Evolutionary conservation across 2,888 invertebrate genomes (phyloP).

Genomic region (Pachymerium ferrugineum): DNA sequence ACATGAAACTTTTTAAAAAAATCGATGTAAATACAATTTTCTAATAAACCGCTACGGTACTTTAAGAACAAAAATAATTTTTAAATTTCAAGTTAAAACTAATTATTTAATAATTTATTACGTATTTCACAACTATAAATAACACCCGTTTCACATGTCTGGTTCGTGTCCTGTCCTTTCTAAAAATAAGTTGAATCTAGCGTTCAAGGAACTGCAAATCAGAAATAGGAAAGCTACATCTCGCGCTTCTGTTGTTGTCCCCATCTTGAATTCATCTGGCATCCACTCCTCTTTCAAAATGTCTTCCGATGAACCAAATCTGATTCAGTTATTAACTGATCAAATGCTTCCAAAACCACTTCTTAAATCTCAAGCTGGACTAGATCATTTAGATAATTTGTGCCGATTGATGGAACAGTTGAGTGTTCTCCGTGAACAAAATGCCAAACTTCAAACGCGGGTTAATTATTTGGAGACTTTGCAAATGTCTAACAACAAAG

Average conservation of each 20-base stretch:
- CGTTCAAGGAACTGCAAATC: background rate
- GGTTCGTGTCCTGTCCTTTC: background rate
- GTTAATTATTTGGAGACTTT: conserved; percentile 68
- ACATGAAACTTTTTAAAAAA: background rate
- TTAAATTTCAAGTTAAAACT: background rate
- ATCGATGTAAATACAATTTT: background rate
- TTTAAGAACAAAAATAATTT: background rate
- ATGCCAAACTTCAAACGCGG: conserved; percentile 60
- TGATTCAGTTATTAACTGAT: background rate
- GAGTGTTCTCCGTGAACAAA: conserved; percentile 64
- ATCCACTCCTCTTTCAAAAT: background rate
- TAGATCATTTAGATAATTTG: conserved; percentile 74
- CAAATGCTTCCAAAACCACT: background rate
- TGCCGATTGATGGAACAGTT: conserved; percentile 71
- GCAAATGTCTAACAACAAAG: conserved; percentile 49
- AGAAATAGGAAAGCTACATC: background rate
- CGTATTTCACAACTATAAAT: background rate
- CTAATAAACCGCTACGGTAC: too few relatives aligned
- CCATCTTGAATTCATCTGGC: background rate
- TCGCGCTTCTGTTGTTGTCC: background rate
- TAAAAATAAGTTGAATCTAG: background rate
- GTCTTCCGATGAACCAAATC: background rate
- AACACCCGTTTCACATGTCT: background rate
- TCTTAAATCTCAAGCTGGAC: conserved; percentile 51
- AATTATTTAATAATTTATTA: background rate